These are phyloP conservation scores for Steinernema scapterisci DNA, from an alignment of 2,888 invertebrate species.

Conservation along the genomic window DNA sequence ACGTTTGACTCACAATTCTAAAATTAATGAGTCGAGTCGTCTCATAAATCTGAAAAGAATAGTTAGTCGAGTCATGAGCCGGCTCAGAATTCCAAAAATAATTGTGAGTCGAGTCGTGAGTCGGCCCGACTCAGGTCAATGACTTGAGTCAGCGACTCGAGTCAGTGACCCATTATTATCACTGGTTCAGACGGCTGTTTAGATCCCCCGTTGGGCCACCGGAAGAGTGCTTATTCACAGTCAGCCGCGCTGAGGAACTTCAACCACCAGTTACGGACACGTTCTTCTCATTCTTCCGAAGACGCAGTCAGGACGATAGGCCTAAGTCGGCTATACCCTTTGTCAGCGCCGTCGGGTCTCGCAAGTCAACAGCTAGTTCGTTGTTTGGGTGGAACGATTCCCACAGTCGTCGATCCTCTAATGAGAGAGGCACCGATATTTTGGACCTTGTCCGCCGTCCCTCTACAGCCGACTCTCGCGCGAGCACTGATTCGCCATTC, in stretches of 20 bases:
- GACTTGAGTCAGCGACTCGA: too few relatives aligned
- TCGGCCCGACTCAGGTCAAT: too few relatives aligned
- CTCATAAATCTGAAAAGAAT: too few relatives aligned
- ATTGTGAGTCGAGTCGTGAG: too few relatives aligned
- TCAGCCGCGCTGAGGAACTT: conserved; percentile 24
- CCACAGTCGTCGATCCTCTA: conserved; percentile 21
- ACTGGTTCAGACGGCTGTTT: too few relatives aligned
- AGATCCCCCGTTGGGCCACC: not conserved
- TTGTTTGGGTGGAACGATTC: not conserved
- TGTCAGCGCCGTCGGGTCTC: conserved; percentile 24
- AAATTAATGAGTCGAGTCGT: too few relatives aligned
- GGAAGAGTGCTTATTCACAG: conserved; percentile 9
- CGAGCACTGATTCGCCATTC: conserved; percentile 26
- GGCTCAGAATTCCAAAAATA: too few relatives aligned
- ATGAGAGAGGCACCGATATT: conserved; percentile 27
- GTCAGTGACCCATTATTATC: too few relatives aligned
- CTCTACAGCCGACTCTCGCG: conserved; percentile 35
- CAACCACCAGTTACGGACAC: conserved; percentile 32
- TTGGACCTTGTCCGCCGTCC: conserved; percentile 43
- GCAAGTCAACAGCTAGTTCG: conserved; percentile 11
- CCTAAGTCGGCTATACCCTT: conserved; percentile 42
- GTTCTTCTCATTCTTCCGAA: conserved; percentile 39
- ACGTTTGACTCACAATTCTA: too few relatives aligned
- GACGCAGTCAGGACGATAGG: conserved; percentile 37
- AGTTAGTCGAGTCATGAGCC: too few relatives aligned